A percentile compares a stretch with the other conserved stretches of the same genome.
These are phyloP conservation scores for Strigamia maritima DNA, from an alignment of 2,888 invertebrate species.

Conservation along the genomic window DNA sequence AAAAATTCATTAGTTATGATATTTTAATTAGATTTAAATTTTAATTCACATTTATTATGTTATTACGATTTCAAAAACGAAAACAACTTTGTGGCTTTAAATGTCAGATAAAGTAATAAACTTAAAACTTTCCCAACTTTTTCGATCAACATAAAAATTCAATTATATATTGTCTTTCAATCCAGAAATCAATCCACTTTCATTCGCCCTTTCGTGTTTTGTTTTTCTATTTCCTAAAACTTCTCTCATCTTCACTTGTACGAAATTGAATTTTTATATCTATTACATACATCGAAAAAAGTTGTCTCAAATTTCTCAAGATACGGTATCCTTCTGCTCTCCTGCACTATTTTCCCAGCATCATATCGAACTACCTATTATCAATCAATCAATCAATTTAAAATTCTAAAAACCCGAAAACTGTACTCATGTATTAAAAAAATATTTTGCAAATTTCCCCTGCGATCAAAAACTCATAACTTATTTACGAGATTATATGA, in stretches of 20 bases:
- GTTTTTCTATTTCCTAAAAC: constrained; percentile 7
- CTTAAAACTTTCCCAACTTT: neutral
- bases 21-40: no score
- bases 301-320: neutral
- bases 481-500: neutral
- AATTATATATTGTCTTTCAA: neutral
- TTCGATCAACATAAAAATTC: constrained; percentile 20
- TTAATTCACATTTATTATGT: no score
- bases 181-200: neutral
- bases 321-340: neutral
- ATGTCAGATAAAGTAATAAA: neutral
- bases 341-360: neutral
- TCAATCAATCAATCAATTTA: no score
- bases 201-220: neutral
- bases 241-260: neutral
- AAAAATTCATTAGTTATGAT: no score
- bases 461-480: neutral
- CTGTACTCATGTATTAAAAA: no score
- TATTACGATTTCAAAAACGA: neutral
- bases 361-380: no score
- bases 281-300: neutral
- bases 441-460: no score
- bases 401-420: no score
- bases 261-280: constrained; percentile 17
- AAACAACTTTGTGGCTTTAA: neutral